Conservation (phyloP, 2,797 vertebrate genomes). For the Lacerta bilineata region DNA sequence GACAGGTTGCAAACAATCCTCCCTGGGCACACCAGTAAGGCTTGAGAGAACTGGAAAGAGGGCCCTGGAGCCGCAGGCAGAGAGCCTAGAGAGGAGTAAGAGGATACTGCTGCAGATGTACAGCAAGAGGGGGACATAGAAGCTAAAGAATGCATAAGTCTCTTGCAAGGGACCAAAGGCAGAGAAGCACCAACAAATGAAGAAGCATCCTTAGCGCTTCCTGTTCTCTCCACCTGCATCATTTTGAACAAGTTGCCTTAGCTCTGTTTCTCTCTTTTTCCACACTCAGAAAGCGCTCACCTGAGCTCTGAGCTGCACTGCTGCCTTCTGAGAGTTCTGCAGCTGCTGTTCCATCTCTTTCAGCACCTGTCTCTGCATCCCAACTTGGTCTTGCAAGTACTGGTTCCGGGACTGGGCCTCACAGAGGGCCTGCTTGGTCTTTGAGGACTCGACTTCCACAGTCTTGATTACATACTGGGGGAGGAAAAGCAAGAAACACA, state of each 20-base stretch:
- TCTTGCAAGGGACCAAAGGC: neutral
- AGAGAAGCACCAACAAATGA: neutral
- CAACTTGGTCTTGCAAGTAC: constrained; percentile 91
- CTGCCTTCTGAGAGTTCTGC: constrained; percentile 87
- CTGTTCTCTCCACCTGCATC: accelerated
- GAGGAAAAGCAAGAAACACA: neutral
- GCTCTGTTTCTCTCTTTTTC: no score
- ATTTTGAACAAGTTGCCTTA: neutral
- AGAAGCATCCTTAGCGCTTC: accelerated
- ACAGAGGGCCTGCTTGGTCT: constrained; percentile 83
- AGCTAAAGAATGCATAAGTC: no score
- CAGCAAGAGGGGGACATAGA: neutral
- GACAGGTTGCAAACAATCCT: neutral
- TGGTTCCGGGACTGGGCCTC: constrained; percentile 87
- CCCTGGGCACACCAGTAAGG: no score
- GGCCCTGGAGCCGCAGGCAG: neutral
- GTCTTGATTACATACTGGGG: constrained; percentile 86
- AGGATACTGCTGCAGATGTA: neutral
- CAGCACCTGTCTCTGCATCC: constrained; percentile 88
- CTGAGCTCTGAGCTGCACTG: constrained; percentile 89
- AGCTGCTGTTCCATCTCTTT: constrained; percentile 92
- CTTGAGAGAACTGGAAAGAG: neutral
- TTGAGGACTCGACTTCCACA: constrained; percentile 88
- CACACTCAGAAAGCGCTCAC: constrained; percentile 63
- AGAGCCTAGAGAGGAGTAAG: neutral